phyloP scores from a whole-genome alignment of 2,888 invertebrate species.

The Erpobdella octoculata region DNA sequence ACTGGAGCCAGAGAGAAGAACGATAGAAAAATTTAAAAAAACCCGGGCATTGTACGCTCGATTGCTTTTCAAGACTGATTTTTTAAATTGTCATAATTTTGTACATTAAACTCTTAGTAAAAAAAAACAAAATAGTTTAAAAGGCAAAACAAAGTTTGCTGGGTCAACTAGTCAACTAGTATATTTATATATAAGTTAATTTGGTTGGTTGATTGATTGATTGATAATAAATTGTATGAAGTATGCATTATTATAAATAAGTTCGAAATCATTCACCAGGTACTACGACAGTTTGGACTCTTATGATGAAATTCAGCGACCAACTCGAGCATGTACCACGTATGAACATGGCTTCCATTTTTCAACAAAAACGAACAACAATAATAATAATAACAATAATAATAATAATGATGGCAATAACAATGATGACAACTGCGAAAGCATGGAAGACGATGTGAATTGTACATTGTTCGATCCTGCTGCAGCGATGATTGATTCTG shows the following conservation, averaged over 20 bases:
- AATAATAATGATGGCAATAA: background rate
- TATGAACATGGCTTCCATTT: too few relatives aligned
- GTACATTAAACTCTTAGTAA: too few relatives aligned
- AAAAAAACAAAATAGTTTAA: too few relatives aligned
- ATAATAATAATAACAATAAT: background rate
- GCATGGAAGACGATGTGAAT: background rate
- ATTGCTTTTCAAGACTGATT: too few relatives aligned
- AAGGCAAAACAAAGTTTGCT: too few relatives aligned
- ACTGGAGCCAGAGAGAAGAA: too few relatives aligned
- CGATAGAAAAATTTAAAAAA: too few relatives aligned
- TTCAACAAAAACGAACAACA: too few relatives aligned
- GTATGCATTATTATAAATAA: background rate
- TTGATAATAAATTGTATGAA: background rate
- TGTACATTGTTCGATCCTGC: background rate
- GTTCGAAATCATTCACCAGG: background rate
- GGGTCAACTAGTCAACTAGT: background rate
- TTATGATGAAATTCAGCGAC: too few relatives aligned
- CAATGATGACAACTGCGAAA: background rate
- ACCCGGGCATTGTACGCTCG: too few relatives aligned
- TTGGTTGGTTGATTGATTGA: background rate
- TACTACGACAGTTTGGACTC: conserved; percentile 2
- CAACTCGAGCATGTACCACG: too few relatives aligned
- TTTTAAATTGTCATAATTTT: too few relatives aligned
- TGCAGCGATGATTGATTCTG: background rate
- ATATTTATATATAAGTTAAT: background rate